Evolutionary conservation across 2,113 vertebrate species (phyloP).

Genomic region (Ceyx margarethae): DNA sequence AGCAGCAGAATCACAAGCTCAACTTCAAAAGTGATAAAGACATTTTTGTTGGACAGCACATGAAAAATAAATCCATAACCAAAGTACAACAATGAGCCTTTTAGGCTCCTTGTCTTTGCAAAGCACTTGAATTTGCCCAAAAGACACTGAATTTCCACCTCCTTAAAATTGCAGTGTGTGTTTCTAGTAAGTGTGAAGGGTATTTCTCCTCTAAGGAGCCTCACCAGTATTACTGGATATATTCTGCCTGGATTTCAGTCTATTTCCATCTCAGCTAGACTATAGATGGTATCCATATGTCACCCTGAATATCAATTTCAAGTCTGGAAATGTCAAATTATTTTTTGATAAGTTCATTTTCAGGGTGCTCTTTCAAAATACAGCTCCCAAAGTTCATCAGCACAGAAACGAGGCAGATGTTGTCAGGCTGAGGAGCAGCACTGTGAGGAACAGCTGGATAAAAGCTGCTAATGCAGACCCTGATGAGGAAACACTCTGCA

Average conservation of each 20-base stretch:
- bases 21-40: background rate
- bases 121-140: background rate
- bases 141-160: background rate
- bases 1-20: background rate
- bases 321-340: conserved; percentile 10
- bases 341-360: background rate
- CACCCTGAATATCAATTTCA: background rate
- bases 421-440: background rate
- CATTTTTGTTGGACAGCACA: background rate
- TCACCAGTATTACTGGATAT: background rate
- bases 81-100: background rate
- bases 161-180: background rate
- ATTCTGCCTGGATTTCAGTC: conserved; percentile 2
- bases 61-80: background rate
- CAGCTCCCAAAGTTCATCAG: background rate
- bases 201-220: background rate
- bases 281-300: background rate
- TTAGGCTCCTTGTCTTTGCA: background rate
- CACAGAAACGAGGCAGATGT: background rate
- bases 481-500: background rate
- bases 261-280: background rate
- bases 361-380: background rate
- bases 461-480: background rate
- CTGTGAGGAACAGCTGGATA: background rate
- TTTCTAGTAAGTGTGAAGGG: background rate